Conservation (phyloP, 2,888 invertebrate species). For the Beris chalybata region DNA sequence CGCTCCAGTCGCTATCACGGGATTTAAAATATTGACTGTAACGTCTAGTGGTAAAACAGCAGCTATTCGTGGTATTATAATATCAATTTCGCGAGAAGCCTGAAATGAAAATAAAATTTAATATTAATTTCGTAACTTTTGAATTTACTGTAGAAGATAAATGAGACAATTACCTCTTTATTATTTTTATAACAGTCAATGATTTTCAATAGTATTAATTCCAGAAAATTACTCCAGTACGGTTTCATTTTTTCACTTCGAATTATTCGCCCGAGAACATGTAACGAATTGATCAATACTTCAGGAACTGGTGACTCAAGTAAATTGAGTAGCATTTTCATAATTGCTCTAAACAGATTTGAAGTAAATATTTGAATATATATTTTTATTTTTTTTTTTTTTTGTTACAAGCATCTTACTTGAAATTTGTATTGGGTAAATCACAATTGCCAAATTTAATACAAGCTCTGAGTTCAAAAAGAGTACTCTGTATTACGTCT, state of each 20-base stretch:
- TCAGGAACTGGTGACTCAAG: slow-evolving; percentile 61
- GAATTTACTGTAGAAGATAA: too few relatives aligned
- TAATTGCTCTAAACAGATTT: slow-evolving; percentile 59
- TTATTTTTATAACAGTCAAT: slow-evolving; percentile 80
- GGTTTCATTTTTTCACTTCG: slow-evolving; percentile 73
- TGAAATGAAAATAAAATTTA: slow-evolving; percentile 47
- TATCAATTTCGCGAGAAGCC: slow-evolving; percentile 84
- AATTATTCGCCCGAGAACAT: slow-evolving; percentile 83
- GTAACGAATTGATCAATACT: slow-evolving; percentile 75
- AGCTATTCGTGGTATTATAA: slow-evolving; percentile 74
- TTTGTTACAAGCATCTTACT: slow-evolving; percentile 45
- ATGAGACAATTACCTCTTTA: slow-evolving; percentile 60
- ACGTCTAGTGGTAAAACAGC: slow-evolving; percentile 78
- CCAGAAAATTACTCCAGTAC: slow-evolving; percentile 86
- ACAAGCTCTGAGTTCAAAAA: slow-evolving; percentile 57
- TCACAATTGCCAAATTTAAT: slow-evolving; percentile 59
- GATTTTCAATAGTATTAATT: slow-evolving; percentile 86
- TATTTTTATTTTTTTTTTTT: slow-evolving; percentile 7
- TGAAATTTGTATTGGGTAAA: slow-evolving; percentile 59
- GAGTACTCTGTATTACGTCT: slow-evolving; percentile 52
- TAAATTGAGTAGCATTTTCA: slow-evolving; percentile 78
- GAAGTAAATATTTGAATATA: not conserved
- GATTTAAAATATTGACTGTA: slow-evolving; percentile 68
- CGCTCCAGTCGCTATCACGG: slow-evolving; percentile 84
- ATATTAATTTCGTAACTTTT: not conserved